These are phyloP conservation scores for Pipistrellus kuhlii DNA, from an alignment of 2,797 vertebrate species.

Conservation along the genomic window DNA sequence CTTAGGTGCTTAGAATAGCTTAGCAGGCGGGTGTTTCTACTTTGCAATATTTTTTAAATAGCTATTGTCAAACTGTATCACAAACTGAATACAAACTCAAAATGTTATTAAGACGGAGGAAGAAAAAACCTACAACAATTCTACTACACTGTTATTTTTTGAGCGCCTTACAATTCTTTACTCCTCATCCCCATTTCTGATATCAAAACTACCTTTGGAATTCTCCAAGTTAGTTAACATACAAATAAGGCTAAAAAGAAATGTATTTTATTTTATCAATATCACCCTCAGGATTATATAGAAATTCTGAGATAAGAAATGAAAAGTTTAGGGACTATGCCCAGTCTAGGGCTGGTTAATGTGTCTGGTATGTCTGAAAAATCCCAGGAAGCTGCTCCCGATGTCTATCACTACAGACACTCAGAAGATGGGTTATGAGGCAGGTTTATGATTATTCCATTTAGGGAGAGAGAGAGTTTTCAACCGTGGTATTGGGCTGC, in stretches of 20 bases:
- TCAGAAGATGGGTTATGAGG: neutral
- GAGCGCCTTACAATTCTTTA: slow-evolving; percentile 8
- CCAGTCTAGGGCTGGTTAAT: neutral
- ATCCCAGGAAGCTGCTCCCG: slow-evolving; percentile 8
- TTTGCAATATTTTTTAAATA: slow-evolving; percentile 27
- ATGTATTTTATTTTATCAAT: neutral
- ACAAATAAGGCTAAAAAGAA: neutral
- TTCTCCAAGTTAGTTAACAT: slow-evolving; percentile 34
- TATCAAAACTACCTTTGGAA: slow-evolving; percentile 43
- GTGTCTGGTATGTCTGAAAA: slow-evolving; percentile 5
- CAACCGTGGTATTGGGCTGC: neutral
- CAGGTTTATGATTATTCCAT: neutral
- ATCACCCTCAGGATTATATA: neutral
- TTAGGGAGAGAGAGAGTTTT: neutral
- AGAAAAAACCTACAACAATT: neutral
- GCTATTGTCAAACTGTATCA: slow-evolving; percentile 33
- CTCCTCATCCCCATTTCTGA: neutral
- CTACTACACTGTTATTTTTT: neutral
- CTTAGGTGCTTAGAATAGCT: neutral
- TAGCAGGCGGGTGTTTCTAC: slow-evolving; percentile 32
- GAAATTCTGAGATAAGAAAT: neutral
- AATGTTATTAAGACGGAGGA: slow-evolving; percentile 44
- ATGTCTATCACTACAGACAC: slow-evolving; percentile 1
- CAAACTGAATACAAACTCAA: slow-evolving; percentile 16
- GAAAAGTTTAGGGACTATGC: neutral